phyloP scores from a whole-genome alignment of 2,888 invertebrate genomes.

The Plebejus argus region DNA sequence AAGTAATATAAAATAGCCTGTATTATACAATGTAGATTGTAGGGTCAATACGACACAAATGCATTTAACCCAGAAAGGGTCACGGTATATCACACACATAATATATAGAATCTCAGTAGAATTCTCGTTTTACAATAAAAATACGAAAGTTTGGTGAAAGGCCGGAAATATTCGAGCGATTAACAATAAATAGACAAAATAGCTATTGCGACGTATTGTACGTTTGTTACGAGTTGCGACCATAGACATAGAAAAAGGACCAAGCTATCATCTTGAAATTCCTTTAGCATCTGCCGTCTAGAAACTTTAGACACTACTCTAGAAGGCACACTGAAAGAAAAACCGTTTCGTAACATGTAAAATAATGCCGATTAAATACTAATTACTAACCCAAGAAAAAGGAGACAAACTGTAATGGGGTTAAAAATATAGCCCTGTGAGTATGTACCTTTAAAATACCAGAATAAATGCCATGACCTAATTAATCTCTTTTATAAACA shows the following conservation, averaged over 20 bases:
- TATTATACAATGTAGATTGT: not conserved
- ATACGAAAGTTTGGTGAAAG: conserved; percentile 59
- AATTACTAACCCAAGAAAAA: too few species aligned
- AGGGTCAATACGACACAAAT: conserved; percentile 18
- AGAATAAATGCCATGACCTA: too few species aligned
- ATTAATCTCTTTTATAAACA: too few species aligned
- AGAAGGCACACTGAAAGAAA: too few species aligned
- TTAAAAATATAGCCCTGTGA: too few species aligned
- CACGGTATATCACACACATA: conserved; percentile 12
- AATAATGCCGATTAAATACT: too few species aligned
- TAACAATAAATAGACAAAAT: conserved; percentile 31
- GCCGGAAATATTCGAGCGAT: conserved; percentile 31
- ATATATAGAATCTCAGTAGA: not conserved
- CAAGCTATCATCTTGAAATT: not conserved
- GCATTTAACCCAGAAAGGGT: conserved; percentile 16
- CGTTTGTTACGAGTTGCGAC: conserved; percentile 8
- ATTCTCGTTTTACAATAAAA: conserved; percentile 47
- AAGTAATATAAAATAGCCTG: not conserved
- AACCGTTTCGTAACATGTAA: too few species aligned
- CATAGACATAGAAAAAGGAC: not conserved
- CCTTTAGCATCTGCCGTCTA: too few species aligned
- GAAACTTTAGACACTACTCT: too few species aligned
- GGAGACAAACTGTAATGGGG: too few species aligned
- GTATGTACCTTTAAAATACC: too few species aligned
- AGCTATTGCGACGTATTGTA: conserved; percentile 27